Base-by-base conservation (phyloP, 2,113 vertebrate genomes). In the Toxotes jaculatrix region DNA sequence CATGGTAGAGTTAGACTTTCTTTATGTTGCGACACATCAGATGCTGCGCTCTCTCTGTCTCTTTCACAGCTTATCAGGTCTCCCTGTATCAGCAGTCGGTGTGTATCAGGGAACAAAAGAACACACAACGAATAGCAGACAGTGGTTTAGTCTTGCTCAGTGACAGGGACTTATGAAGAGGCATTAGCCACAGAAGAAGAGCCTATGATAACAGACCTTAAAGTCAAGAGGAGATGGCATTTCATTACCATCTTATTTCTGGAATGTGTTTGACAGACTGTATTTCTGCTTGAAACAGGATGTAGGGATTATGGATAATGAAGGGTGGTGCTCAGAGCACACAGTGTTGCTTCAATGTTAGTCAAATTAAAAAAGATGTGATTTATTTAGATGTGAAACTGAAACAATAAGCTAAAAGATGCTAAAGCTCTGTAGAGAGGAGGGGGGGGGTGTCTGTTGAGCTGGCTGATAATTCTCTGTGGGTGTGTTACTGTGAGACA, bases 71-170 rank as follows among this genome's bases (percentile, higher is more conserved):
- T 43, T 61, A 70, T 56, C 43, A 70, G 21, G 2, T 5, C 3
- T 68, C 12, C 12, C 17, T 51, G 21, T 40, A 19, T 38, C 51
- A 59, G 66, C 70, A 71, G 40, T 38, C 36, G 11, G 45, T 6
- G 38, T 4, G n/a, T n/a, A 21, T 73, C 42, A 34, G 21, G n/a
- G 23, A 53, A 64, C 16, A 75, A 75, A 66, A 45, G 10, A 70
- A 43, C 3, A 40, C 19, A 59, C 8, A 60, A 38, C 40, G 66
- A 71, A 21, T 2, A 36, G 17, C 4, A 9, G 40, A 13, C 34
- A n/a, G 6, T 27, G 23, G 34, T 55, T 71, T 21, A 67, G 13
- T n/a, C 13, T 55, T 53, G 4, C 19, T 62, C 38, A 7, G n/a
- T 45, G 21, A 32, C 9, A 31, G 34, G 2, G 32, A 40, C 13